Evolutionary conservation across 2,797 vertebrate species (phyloP), one percentile per base, ranked within the genome.

Genomic region (Melanotaenia trifasciata): DNA sequence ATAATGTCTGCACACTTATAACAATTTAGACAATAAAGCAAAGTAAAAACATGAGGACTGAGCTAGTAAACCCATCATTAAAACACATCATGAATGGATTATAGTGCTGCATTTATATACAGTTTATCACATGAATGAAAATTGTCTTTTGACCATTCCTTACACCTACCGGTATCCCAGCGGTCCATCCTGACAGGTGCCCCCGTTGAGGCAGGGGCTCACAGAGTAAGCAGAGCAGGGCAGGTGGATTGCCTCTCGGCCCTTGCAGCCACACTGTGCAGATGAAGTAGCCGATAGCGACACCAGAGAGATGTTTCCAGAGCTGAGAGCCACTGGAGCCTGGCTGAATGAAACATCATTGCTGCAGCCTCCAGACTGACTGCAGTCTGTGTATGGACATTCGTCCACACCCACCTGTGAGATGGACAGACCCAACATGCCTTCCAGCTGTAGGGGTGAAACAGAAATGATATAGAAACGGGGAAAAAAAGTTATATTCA

Each of bases 181-280:
- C 0, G 95, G 94, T 2, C 95, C 93, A 33, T 97, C 95, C 74
- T 90, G 32, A 45, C 97, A 98, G 1, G 92, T 92, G 58, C 97
- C 97, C 30, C 95, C 95, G 0, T 97, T 96, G 66, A 96, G 91
- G 63, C 97, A 98, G 35, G 96, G 96, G 88, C 86, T 94, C 66
- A 47, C 43, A 35, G 86, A 70, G 87, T 96, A 95, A 0, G 94
- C 89, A 51, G 96, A 94, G 84, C 97, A 98, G 71, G 94, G 85
- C 58, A 93, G 90, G 77, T 92, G 95, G 58, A 82, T 40, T 1
- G 50, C 86, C 72, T 96, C 95, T 16, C 96, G 90, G 43, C 93
- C 95, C 2, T 87, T 69, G 63, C 97, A 98, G 79, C 94, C 94
- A 13, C 97, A 98, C 0, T 84, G 89, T 11, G 93, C 90, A 0